These are phyloP conservation scores for Zhengitettix transpicula DNA, from an alignment of 2,888 invertebrate species.

Conservation along the genomic window DNA sequence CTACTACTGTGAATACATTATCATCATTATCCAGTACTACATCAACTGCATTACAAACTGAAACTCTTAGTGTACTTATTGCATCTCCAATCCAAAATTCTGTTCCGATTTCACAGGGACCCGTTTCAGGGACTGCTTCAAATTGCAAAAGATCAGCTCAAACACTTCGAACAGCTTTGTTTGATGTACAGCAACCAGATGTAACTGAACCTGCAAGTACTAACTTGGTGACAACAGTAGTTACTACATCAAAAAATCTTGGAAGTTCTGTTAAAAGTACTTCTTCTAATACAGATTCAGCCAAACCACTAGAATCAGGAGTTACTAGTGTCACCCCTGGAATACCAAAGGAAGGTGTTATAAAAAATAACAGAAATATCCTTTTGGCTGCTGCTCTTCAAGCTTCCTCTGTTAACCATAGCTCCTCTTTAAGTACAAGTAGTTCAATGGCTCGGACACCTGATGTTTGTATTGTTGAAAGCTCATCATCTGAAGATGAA, in stretches of 20 bases:
- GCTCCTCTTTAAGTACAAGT: background rate
- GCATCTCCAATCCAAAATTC: conserved; percentile 13
- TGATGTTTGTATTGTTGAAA: conserved; percentile 8
- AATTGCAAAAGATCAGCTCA: background rate
- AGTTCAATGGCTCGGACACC: conserved; percentile 1
- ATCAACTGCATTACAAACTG: background rate
- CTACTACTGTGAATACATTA: conserved; percentile 14
- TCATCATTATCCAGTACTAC: background rate
- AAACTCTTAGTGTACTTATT: conserved; percentile 7
- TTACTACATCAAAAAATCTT: background rate
- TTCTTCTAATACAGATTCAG: background rate
- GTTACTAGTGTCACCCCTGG: too few species aligned
- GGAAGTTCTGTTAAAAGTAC: background rate
- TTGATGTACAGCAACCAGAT: background rate
- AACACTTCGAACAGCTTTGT: background rate
- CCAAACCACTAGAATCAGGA: background rate
- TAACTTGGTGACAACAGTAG: background rate
- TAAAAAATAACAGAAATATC: conserved; percentile 30
- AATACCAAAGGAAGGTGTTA: conserved; percentile 25
- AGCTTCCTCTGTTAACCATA: conserved; percentile 1
- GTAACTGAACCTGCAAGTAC: background rate
- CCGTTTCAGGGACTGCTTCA: background rate
- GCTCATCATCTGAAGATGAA: conserved; percentile 11
- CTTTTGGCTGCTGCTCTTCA: conserved; percentile 29
- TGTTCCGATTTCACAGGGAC: background rate